These are phyloP conservation scores for Elephantulus edwardii DNA, from an alignment of 2,113 vertebrate genomes.

Conservation along the genomic window DNA sequence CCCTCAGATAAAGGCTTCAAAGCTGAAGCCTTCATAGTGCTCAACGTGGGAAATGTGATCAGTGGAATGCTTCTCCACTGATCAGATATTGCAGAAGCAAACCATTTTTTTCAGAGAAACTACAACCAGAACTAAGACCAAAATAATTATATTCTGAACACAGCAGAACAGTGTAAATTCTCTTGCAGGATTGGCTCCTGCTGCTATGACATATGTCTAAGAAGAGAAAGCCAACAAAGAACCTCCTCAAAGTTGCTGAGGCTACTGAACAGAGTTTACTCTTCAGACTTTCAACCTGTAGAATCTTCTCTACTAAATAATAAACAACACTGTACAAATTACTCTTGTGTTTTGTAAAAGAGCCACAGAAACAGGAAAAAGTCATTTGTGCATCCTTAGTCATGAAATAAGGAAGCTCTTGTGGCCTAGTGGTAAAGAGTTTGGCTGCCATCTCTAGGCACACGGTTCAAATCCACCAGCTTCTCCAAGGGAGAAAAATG, in stretches of 20 bases:
- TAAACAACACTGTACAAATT: neutral
- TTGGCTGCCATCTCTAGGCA: too few species aligned
- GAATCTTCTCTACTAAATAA: neutral
- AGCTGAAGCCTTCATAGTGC: neutral
- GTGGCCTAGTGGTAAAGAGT: too few species aligned
- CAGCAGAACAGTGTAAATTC: neutral
- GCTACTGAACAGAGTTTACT: neutral
- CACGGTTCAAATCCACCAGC: too few species aligned
- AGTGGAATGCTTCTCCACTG: neutral
- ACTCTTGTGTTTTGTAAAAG: neutral
- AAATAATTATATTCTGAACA: neutral
- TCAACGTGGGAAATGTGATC: neutral
- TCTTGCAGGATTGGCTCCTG: neutral
- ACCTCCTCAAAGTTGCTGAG: neutral
- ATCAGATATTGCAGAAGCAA: neutral
- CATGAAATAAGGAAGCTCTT: neutral
- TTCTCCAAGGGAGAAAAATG: too few species aligned
- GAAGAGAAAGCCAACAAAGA: slow-evolving; percentile 29
- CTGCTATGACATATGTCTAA: neutral
- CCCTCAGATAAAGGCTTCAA: too few species aligned
- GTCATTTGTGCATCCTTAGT: neutral
- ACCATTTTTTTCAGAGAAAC: neutral
- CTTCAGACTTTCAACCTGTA: neutral
- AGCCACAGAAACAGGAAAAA: slow-evolving; percentile 27
- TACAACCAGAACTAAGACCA: neutral